phyloP scores from a whole-genome alignment of 2,797 vertebrate species.

The Alcedo quadribrachys region DNA sequence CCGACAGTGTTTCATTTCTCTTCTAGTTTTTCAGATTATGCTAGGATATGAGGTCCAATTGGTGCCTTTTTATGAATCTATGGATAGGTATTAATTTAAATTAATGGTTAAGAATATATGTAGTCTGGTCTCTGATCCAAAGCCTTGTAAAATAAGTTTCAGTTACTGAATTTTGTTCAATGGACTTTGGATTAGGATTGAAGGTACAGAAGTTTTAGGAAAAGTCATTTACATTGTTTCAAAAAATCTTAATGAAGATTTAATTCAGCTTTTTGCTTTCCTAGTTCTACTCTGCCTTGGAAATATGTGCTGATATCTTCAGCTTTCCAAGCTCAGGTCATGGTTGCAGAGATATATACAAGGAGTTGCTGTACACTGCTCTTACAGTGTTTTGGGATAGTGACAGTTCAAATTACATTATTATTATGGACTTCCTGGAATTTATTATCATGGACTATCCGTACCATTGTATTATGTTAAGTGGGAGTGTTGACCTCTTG shows the following conservation, averaged over 20 bases:
- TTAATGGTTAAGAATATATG: neutral
- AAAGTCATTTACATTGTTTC: neutral
- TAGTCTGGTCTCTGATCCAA: neutral
- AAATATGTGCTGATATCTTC: neutral
- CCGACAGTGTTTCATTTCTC: neutral
- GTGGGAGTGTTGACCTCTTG: too few species aligned
- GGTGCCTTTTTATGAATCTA: neutral
- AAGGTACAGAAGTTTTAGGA: neutral
- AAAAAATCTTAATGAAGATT: neutral
- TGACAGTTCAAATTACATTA: neutral
- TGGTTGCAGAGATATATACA: neutral
- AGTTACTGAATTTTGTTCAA: neutral
- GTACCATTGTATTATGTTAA: neutral
- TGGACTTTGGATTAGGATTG: neutral
- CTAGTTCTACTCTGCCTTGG: neutral
- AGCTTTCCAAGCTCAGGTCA: neutral
- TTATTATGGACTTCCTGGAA: neutral
- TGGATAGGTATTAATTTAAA: neutral
- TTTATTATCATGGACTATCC: neutral
- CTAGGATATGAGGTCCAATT: neutral
- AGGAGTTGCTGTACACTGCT: rapidly evolving
- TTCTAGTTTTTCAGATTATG: neutral
- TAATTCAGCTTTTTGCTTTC: neutral
- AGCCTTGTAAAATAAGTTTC: neutral
- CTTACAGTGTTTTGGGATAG: neutral